Evolutionary conservation across 2,113 vertebrate species (phyloP).

Genomic region (Spermophilus dauricus): DNA sequence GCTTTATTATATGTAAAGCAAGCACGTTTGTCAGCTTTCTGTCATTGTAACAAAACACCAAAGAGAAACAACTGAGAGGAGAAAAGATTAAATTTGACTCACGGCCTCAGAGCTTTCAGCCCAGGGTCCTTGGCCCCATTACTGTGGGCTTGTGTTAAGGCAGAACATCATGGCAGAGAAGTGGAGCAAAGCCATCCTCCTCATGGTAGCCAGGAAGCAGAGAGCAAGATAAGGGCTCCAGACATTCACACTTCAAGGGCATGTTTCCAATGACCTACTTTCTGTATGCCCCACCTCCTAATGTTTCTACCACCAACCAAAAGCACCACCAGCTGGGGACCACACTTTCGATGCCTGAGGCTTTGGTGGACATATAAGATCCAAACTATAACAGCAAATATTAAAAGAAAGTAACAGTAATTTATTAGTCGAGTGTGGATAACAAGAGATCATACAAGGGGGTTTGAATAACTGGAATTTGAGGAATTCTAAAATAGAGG

Average conservation of each 20-base stretch:
- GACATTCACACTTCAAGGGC: background rate
- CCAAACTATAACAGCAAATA: background rate
- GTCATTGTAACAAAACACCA: background rate
- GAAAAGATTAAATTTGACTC: background rate
- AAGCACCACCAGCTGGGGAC: background rate
- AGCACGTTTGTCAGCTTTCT: background rate
- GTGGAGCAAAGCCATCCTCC: background rate
- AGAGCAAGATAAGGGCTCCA: background rate
- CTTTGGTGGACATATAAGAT: background rate
- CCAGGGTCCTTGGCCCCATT: background rate
- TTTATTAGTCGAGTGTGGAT: background rate
- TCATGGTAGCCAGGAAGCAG: background rate
- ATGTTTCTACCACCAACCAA: background rate
- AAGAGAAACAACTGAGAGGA: background rate
- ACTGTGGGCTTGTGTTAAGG: background rate
- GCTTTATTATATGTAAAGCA: background rate
- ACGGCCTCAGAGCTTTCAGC: background rate
- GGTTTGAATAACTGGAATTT: background rate
- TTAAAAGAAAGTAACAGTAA: constrained; percentile 54
- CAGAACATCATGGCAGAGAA: background rate
- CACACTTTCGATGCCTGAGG: background rate
- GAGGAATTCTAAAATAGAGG: background rate
- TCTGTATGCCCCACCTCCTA: background rate
- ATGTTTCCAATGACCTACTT: background rate
- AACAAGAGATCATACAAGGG: background rate